Evolutionary conservation across 64 coral and sea anemone genomes (phyloP).

Genomic region (Stichodactyla mertensii): DNA sequence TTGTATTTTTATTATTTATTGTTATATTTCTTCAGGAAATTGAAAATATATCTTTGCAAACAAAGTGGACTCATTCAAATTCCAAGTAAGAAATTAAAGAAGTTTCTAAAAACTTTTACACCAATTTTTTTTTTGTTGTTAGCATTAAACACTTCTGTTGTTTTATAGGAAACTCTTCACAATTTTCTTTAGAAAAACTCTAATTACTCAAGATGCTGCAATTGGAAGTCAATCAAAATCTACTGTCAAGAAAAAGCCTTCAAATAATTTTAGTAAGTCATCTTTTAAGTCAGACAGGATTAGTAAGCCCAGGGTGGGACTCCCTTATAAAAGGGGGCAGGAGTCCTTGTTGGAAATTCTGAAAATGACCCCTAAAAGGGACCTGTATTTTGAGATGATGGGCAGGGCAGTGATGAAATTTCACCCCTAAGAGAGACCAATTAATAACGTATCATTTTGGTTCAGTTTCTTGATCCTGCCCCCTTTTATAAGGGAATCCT

Average conservation of each 20-base stretch:
- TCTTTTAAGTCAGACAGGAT: neutral
- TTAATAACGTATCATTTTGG: no score
- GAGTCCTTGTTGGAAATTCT: no score
- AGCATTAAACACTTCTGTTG: neutral
- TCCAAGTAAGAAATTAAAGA: slow-evolving; percentile 50
- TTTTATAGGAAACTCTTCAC: slow-evolving; percentile 71
- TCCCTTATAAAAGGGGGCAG: no score
- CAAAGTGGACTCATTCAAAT: slow-evolving; percentile 65
- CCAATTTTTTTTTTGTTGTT: neutral
- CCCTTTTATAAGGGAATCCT: no score
- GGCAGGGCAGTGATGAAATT: no score
- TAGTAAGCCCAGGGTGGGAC: no score
- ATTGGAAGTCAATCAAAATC: neutral
- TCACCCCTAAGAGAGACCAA: no score
- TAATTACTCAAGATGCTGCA: slow-evolving; percentile 3
- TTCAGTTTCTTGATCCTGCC: no score
- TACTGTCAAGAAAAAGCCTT: neutral
- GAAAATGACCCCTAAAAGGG: no score
- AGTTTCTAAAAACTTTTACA: neutral
- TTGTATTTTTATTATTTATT: no score
- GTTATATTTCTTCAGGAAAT: slow-evolving; percentile 37
- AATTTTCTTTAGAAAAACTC: slow-evolving; percentile 46
- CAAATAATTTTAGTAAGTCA: neutral
- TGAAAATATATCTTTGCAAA: slow-evolving; percentile 67
- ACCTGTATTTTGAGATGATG: no score